Conservation (phyloP, 2,797 vertebrate species). For the Novumbra hubbsi region DNA sequence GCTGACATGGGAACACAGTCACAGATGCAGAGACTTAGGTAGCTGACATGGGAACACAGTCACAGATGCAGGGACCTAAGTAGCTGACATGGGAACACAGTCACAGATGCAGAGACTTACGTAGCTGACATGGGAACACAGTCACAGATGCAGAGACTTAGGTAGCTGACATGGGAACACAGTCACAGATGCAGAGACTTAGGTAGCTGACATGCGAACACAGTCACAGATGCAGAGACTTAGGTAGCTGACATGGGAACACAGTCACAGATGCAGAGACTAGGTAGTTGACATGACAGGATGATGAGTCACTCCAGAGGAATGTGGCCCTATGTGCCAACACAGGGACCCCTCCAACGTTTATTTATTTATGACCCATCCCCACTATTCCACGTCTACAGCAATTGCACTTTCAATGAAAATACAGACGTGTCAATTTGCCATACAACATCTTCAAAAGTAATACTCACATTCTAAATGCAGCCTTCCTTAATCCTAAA, state of each 20-base stretch:
- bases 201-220: slow-evolving; percentile 59
- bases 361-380: slow-evolving; percentile 67
- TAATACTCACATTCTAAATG: neutral
- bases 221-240: slow-evolving; percentile 57
- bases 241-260: slow-evolving; percentile 39
- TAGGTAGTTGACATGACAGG: slow-evolving; percentile 65
- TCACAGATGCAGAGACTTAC: slow-evolving; percentile 61
- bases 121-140: slow-evolving; percentile 55
- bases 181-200: slow-evolving; percentile 57
- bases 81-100: slow-evolving; percentile 53
- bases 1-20: slow-evolving; percentile 15
- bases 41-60: slow-evolving; percentile 2
- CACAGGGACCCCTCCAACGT: slow-evolving; percentile 56
- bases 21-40: slow-evolving; percentile 59
- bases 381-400: slow-evolving; percentile 28
- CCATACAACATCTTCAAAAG: neutral
- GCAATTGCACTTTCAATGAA: slow-evolving; percentile 8
- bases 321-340: slow-evolving; percentile 49
- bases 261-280: slow-evolving; percentile 56
- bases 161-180: slow-evolving; percentile 57
- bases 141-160: slow-evolving; percentile 60
- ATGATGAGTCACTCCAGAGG: slow-evolving; percentile 58
- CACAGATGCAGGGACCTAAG: slow-evolving; percentile 62
- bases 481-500: neutral
- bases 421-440: slow-evolving; percentile 35